Evolutionary conservation across 2,888 invertebrate species (phyloP).

Genomic region (Eilema depressum): DNA sequence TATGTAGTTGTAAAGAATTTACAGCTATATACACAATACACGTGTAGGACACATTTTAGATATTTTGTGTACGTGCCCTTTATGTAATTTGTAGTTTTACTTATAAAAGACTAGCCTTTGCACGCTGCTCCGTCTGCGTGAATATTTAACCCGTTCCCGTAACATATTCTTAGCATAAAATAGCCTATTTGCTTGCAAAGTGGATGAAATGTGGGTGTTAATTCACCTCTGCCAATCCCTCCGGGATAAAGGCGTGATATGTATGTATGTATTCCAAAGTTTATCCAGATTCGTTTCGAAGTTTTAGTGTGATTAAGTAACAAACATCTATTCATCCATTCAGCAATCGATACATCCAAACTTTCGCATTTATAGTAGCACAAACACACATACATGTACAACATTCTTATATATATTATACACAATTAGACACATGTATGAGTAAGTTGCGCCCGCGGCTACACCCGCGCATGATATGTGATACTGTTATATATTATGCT

Average conservation of each 20-base stretch:
- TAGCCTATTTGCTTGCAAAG: too few relatives aligned
- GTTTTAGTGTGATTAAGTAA: neutral
- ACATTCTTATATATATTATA: neutral
- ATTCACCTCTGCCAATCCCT: too few relatives aligned
- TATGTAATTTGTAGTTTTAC: too few relatives aligned
- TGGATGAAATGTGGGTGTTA: too few relatives aligned
- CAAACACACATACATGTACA: too few relatives aligned
- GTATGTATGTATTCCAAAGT: too few relatives aligned
- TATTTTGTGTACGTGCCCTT: neutral
- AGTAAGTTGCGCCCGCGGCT: neutral
- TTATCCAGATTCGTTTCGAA: neutral
- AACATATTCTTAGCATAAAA: too few relatives aligned
- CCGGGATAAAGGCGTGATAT: too few relatives aligned
- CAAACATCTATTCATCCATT: neutral
- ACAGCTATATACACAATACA: conserved; percentile 1
- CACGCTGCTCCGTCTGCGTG: too few relatives aligned
- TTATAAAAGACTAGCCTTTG: neutral
- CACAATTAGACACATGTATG: neutral
- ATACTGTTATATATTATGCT: conserved; percentile 6
- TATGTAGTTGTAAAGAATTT: neutral
- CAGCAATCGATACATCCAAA: too few relatives aligned
- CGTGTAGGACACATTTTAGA: neutral
- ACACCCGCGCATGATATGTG: neutral
- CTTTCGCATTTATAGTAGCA: too few relatives aligned
- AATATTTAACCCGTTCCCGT: too few relatives aligned